Base-by-base conservation (phyloP, 2,888 invertebrate species). In the Drosophila ustulata region DNA sequence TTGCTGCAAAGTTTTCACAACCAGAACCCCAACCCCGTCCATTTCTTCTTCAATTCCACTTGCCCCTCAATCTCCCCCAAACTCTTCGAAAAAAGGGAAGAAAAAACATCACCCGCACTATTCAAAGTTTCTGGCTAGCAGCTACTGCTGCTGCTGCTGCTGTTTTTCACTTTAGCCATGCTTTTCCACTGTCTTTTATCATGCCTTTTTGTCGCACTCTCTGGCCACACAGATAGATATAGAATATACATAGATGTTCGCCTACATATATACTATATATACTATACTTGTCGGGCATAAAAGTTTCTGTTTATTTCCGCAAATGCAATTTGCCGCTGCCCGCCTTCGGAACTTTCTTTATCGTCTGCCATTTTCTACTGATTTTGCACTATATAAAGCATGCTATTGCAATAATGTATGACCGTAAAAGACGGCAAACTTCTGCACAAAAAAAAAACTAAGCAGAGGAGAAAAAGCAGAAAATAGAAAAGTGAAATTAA, bases 291-390 rank as follows among this genome's bases (percentile, higher is more conserved):
- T 49, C 69, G 66, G 68, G 72, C 69, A 74, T 75, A 80, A 78
- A 86, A 88, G 75, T 86, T 86, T 86, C 76, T 88, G 86, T 88
- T 88, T 86, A 84, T 86, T 86, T 88, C 80, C 84, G 75, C 80
- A 83, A 86, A 86, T 83, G 86, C 86, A 86, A 86, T 86, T 88
- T 86, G 75, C 71, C 71, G 84, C 77, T 76, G 57, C 58, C 80
- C 64, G 49, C 64, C 63, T 66, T 52, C 30, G 41, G 26, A 82
- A 74, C 75, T 81, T 83, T 78, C 78, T 78, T 83, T 85, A 82
- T 88, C 86, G 77, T 81, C 86, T 86, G 78, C 66, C 83, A 79
- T 86, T 88, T 85, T 85, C 75, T 83, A 79, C 82, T 82, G 88
- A 85, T 85, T 82, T 88, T 88, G 79, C 85, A 82, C 76, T 82